phyloP scores from a whole-genome alignment of 2,113 vertebrate species.

The Periophthalmus modestus region DNA sequence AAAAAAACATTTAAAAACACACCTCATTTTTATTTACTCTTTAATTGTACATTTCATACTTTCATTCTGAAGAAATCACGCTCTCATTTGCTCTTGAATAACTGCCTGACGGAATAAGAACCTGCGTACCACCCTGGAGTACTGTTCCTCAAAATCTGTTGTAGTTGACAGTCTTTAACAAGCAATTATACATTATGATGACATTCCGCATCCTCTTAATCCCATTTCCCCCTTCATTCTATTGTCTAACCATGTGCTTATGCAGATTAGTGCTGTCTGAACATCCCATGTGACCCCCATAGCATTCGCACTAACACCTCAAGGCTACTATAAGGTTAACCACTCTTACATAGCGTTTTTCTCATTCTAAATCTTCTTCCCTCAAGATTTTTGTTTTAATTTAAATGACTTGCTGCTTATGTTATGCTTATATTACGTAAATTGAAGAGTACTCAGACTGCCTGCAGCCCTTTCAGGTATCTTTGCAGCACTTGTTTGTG shows the following conservation, averaged over 20 bases:
- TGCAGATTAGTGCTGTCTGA: conserved; percentile 53
- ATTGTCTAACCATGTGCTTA: conserved; percentile 57
- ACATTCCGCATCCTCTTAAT: conserved; percentile 30
- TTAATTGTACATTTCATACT: too few relatives aligned
- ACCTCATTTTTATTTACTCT: too few relatives aligned
- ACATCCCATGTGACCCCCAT: conserved; percentile 36
- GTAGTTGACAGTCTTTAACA: background rate
- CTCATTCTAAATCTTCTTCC: conserved; percentile 48
- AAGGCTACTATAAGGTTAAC: conserved; percentile 40
- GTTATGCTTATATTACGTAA: conserved; percentile 22
- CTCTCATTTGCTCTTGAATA: background rate
- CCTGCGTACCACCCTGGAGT: background rate
- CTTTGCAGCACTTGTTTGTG: conserved; percentile 45
- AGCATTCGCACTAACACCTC: conserved; percentile 21
- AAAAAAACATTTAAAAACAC: too few relatives aligned
- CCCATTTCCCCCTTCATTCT: conserved; percentile 19
- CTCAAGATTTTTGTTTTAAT: conserved; percentile 41
- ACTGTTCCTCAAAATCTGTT: background rate
- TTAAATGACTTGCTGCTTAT: conserved; percentile 33
- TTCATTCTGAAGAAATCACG: background rate
- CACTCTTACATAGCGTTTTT: conserved; percentile 14
- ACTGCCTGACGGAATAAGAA: background rate
- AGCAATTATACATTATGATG: background rate
- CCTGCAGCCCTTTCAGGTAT: conserved; percentile 36
- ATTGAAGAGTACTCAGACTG: conserved; percentile 36